phyloP scores from a whole-genome alignment of 2,113 vertebrate species.

The Callipepla squamata region DNA sequence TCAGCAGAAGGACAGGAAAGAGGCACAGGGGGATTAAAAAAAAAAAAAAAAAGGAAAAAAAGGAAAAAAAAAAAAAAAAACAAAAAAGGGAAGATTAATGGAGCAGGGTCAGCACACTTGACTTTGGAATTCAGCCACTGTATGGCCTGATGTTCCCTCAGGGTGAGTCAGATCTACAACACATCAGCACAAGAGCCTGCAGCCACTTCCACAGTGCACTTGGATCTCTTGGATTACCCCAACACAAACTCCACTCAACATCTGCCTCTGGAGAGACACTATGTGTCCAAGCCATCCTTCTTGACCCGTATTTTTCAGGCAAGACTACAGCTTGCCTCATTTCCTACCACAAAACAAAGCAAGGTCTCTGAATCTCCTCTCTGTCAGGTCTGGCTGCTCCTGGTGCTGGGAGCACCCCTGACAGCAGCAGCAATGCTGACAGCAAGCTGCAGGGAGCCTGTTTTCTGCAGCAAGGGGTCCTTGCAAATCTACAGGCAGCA shows the following conservation, averaged over 20 bases:
- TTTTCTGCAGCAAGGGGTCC: background rate
- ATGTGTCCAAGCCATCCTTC: fast-evolving
- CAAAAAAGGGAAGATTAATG: background rate
- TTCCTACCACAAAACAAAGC: background rate
- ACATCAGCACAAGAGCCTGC: fast-evolving
- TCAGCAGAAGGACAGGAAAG: background rate
- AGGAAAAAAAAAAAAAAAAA: background rate
- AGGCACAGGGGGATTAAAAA: fast-evolving
- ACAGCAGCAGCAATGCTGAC: background rate
- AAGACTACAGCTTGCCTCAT: background rate
- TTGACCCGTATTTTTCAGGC: background rate
- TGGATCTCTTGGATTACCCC: background rate
- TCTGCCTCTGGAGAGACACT: fast-evolving
- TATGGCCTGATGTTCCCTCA: background rate
- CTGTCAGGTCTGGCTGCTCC: background rate
- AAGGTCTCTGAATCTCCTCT: background rate
- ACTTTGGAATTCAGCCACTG: background rate
- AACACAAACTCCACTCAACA: background rate
- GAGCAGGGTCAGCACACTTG: background rate
- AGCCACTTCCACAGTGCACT: fast-evolving
- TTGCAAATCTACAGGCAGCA: background rate
- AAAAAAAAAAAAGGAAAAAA: background rate
- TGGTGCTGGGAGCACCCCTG: background rate
- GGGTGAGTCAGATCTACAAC: background rate
- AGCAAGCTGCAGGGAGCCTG: background rate